Evolutionary conservation across 2,113 vertebrate species (phyloP), one percentile per base, ranked within the genome.

Genomic region (Spizaetus ornatus): DNA sequence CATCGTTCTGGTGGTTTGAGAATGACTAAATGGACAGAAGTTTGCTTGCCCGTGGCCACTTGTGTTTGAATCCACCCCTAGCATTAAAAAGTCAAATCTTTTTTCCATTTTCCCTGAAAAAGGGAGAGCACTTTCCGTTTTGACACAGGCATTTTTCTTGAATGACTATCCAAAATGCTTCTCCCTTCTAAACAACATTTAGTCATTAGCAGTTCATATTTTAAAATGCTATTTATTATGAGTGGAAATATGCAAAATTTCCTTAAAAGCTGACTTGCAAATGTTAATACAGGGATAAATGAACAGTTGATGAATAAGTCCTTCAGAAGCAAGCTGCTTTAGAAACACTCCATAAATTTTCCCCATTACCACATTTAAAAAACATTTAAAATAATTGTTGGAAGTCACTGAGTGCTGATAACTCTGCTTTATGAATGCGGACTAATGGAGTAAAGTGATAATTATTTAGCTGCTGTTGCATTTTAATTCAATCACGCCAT

Each of bases 331-430:
- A 96, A 93, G 90, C 63, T 58, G 79, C 66, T 97, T 48, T 86
- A 96, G 93, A 95, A 95, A 95, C 93, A 96, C 77, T 94, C 80
- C 93, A 97, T 97, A 87, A 93, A 79, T 96, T 97, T 96, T 97
- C 58, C 90, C 94, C 74, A 89, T 95, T 96, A 96, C 82, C 86
- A 95, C 94, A 93, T 96, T 97, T 97, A 72, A 96, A 98, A 97
- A 94, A 78, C 91, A 95, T 96, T 97, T 97, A 93, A 96, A 95
- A 84, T 96, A 96, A 97, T 97, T 95, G 91, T 95, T 95, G 90
- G 93, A 96, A 93, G 91, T 94, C 81, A 93, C 83, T 79, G 69
- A 94, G 76, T 96, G 95, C 96, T 97, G 94, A 94, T 97, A 95
- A 91, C 95, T 98, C 96, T 81, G 69, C 86, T 95, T 97, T 94